Conservation (phyloP, 2,888 invertebrate genomes). For the Bugulina stolonifera region DNA sequence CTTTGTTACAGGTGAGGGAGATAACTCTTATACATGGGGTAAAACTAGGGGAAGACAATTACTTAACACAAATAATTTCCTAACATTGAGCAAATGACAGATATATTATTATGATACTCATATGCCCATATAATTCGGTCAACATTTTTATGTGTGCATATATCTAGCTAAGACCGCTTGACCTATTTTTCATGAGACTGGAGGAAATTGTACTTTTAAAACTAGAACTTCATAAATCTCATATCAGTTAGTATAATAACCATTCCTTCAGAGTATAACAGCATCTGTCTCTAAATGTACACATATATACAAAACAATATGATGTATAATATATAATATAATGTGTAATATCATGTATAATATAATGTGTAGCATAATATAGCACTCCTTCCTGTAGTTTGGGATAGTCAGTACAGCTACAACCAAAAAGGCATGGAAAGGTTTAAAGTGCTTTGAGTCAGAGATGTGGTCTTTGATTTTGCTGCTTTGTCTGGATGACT, state of each 20-base stretch:
- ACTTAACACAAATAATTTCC: slow-evolving; percentile 26
- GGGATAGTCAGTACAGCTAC: slow-evolving; percentile 8
- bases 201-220: too few species aligned
- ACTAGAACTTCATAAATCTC: too few species aligned
- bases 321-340: too few species aligned
- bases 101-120: background rate
- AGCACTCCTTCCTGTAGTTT: background rate
- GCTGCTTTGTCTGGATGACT: slow-evolving; percentile 47
- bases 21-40: background rate
- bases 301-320: too few species aligned
- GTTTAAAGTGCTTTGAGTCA: slow-evolving; percentile 32
- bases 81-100: background rate
- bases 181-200: too few species aligned
- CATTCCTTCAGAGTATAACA: too few species aligned
- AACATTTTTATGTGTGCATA: too few species aligned
- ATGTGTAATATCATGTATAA: background rate
- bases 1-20: slow-evolving; percentile 57
- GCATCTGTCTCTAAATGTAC: too few species aligned
- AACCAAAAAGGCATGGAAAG: slow-evolving; percentile 21
- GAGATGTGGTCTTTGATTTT: slow-evolving; percentile 44
- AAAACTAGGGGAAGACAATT: slow-evolving; percentile 26
- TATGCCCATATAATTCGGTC: too few species aligned
- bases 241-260: too few species aligned
- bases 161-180: too few species aligned
- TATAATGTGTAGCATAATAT: background rate